Base-by-base conservation (phyloP, 2,888 invertebrate genomes). In the Poecilus cupreus region DNA sequence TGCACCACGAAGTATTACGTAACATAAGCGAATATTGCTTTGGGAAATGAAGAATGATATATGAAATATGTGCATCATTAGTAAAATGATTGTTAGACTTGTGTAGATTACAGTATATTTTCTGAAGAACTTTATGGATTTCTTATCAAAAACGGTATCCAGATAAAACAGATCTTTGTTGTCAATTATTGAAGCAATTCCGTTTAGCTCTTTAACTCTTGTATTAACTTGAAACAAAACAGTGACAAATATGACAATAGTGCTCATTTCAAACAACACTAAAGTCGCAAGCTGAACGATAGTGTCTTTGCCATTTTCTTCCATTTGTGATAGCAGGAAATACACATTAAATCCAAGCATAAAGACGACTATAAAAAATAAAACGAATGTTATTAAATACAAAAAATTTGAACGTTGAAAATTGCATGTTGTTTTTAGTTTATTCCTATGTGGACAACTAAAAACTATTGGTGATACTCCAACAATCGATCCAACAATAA, bases 141-240 rank as follows among this genome's bases (percentile, higher is more conserved):
- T 51, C 5, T 37, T 37, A 39, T 82, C 51, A n/a, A 83, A 76
- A 18, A 83, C 74, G 0, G 20, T 32, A 37, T 37, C 68, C 16
- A 84, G 24, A 8, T 78, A 82, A 60, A 82, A 84, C 8, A 60
- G 32, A 8, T 82, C 72, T 8, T 74, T 51, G 18, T 77, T 70
- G 10, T 83, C 75, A 18, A 83, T 70, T 6, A 84, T 80, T 8
- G 68, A 26, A 6, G 81, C 24, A 72, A 82, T 77, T 18, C 82
- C 83, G 4, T 83, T 82, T 1, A 83, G 37, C 75, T 84, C 83
- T 24, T 77, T 74, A 13, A 82, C 49, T 37, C 68, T 68, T 18
- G 72, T 60, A 0, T 82, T 37, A n/a, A 77, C 70, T 22, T 81
- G 32, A 0, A 68, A 24, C 1, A 84, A 13, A 16, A 68, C 26